These are phyloP conservation scores for Pachyramphus minor DNA, from an alignment of 2,113 vertebrate genomes.

Conservation along the genomic window DNA sequence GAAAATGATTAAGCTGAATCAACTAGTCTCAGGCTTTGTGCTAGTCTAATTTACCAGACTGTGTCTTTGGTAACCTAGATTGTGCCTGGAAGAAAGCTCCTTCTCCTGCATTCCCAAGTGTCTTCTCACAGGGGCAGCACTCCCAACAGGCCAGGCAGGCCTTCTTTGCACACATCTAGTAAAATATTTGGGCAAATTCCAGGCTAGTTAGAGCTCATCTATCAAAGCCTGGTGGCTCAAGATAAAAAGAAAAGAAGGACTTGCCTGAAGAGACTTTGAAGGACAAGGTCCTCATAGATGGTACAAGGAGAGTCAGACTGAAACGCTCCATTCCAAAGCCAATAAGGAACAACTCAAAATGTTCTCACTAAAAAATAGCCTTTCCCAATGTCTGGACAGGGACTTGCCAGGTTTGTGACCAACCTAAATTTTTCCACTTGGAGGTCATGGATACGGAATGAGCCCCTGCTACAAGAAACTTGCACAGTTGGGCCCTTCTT, in stretches of 20 bases:
- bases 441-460: background rate
- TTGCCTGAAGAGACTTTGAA: background rate
- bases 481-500: background rate
- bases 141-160: background rate
- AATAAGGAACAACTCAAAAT: background rate
- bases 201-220: background rate
- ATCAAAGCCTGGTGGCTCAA: background rate
- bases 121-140: background rate
- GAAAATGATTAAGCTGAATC: background rate
- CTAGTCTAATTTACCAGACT: background rate
- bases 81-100: background rate
- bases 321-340: background rate
- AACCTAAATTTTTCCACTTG: background rate
- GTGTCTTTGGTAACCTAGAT: background rate
- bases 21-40: background rate
- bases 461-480: background rate
- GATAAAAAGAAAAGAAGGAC: background rate
- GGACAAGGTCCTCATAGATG: background rate
- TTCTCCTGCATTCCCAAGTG: background rate
- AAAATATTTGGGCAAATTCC: background rate
- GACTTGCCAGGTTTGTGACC: background rate
- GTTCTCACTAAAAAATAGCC: background rate
- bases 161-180: background rate
- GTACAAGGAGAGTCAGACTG: background rate
- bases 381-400: background rate